Evolutionary conservation across 2,888 invertebrate genomes (phyloP).

Genomic region (Monoplex corrugatus): DNA sequence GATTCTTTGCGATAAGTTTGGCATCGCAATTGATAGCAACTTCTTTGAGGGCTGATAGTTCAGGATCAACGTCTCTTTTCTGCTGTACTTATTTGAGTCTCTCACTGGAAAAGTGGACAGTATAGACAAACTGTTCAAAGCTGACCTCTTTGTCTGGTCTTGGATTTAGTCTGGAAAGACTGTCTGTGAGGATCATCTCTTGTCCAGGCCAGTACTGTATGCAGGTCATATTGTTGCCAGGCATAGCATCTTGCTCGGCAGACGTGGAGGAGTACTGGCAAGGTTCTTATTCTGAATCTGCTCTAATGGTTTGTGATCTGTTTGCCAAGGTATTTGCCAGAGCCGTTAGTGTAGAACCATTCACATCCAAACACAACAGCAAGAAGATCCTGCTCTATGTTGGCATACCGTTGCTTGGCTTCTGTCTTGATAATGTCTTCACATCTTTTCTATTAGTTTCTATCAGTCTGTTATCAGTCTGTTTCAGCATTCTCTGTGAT

Average conservation of each 20-base stretch:
- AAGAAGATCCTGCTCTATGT: slow-evolving; percentile 14
- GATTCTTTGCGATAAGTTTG: too few species aligned
- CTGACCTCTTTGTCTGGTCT: neutral
- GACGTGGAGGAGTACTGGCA: neutral
- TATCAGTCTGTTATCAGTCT: neutral
- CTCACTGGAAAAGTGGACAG: neutral
- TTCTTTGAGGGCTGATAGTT: neutral
- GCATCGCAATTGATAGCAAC: neutral
- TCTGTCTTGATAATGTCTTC: too few species aligned
- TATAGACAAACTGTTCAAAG: neutral
- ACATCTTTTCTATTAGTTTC: neutral
- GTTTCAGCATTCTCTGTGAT: neutral
- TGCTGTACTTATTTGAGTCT: neutral
- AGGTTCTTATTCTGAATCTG: neutral
- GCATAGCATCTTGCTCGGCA: neutral
- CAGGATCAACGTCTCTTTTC: neutral
- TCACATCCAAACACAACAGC: slow-evolving; percentile 18
- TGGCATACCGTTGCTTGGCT: neutral
- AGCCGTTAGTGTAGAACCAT: neutral
- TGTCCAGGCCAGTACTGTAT: neutral
- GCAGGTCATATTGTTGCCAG: neutral
- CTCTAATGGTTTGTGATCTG: slow-evolving; percentile 13
- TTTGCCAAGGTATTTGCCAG: neutral
- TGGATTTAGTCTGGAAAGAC: neutral
- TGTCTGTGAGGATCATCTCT: slow-evolving; percentile 17